phyloP scores from a whole-genome alignment of 2,888 invertebrate species.

The Aspidiotus rigidus region DNA sequence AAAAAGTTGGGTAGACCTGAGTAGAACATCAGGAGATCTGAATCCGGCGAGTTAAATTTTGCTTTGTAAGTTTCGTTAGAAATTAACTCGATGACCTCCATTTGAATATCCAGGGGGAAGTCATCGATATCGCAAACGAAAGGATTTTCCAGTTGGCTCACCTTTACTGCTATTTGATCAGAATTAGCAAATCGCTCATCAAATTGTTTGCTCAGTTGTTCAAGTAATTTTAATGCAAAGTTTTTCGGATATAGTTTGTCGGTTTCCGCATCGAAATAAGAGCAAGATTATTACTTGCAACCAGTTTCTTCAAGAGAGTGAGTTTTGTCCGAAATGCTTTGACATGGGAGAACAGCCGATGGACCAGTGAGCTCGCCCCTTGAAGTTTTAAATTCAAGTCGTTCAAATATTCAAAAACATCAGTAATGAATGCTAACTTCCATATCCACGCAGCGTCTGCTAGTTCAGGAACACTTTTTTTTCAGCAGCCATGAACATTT shows the following conservation, averaged over 20 bases:
- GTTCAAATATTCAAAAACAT: too few species aligned
- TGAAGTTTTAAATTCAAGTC: too few species aligned
- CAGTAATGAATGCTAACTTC: too few species aligned
- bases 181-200: background rate
- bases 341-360: too few species aligned
- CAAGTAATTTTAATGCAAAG: background rate
- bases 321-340: too few species aligned
- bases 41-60: background rate
- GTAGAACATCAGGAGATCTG: background rate
- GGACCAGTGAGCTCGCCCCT: too few species aligned
- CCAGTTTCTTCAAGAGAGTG: too few species aligned
- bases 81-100: background rate
- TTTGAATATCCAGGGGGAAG: background rate
- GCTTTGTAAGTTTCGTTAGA: background rate
- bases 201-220: slow-evolving; percentile 2
- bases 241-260: background rate
- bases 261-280: too few species aligned
- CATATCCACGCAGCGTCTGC: too few species aligned
- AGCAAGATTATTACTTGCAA: background rate
- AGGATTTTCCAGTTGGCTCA: background rate
- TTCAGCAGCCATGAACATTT: too few species aligned
- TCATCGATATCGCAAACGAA: background rate
- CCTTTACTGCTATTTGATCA: background rate
- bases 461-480: too few species aligned
- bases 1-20: background rate